Conservation (phyloP, 2,888 invertebrate genomes). For the Autographa pulchrina region DNA sequence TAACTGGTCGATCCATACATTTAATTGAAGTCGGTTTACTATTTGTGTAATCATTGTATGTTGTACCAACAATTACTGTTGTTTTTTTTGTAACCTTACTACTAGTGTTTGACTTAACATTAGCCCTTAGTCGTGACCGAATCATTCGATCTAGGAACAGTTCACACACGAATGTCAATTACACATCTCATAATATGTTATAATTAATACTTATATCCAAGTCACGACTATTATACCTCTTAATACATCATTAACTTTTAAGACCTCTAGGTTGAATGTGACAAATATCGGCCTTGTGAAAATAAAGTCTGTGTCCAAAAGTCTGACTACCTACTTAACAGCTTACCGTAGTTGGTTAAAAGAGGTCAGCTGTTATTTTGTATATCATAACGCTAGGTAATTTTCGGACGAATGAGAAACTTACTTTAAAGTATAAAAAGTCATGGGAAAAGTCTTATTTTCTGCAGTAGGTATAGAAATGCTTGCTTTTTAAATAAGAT, state of each 20-base stretch:
- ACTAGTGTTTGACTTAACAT: too few species aligned
- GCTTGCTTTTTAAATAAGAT: too few species aligned
- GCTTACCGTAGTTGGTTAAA: background rate
- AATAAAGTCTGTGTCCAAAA: background rate
- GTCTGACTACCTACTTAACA: background rate
- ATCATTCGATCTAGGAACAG: background rate
- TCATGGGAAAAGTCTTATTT: too few species aligned
- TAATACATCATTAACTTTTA: background rate
- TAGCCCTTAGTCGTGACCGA: conserved; percentile 24
- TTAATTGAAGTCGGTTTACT: too few species aligned
- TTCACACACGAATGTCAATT: conserved; percentile 1
- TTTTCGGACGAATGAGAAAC: background rate
- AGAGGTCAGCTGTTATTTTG: background rate
- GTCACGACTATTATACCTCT: background rate
- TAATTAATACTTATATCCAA: background rate
- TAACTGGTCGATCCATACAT: too few species aligned
- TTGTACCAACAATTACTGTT: too few species aligned
- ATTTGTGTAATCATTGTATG: too few species aligned
- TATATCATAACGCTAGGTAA: background rate
- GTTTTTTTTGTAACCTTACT: background rate
- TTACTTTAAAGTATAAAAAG: too few species aligned
- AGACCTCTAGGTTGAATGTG: background rate
- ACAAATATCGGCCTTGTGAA: conserved; percentile 4
- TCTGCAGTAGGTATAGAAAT: too few species aligned
- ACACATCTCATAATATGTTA: background rate